phyloP scores from a whole-genome alignment of 2,113 vertebrate genomes.

The Paraplagusia blochii region DNA sequence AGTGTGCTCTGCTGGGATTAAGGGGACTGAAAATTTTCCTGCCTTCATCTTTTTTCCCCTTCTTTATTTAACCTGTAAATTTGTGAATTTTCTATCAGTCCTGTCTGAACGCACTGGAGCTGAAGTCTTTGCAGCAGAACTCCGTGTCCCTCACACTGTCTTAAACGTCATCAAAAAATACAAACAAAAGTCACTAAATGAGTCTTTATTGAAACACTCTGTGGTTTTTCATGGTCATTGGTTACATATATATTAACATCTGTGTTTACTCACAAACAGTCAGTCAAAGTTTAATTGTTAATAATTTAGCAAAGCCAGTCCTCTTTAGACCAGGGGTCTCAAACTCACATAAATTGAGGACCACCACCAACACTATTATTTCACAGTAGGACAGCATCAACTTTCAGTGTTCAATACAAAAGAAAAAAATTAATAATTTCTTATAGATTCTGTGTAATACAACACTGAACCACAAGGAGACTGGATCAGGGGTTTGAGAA shows the following conservation, averaged over 20 bases:
- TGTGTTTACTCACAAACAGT: slow-evolving; percentile 11
- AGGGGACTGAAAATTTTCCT: slow-evolving; percentile 6
- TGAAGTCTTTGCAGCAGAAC: slow-evolving; percentile 2
- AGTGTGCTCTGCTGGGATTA: slow-evolving; percentile 8
- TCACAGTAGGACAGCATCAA: too few relatives aligned
- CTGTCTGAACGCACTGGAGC: slow-evolving; percentile 47
- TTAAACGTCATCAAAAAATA: neutral
- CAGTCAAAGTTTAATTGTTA: neutral
- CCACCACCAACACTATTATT: too few relatives aligned
- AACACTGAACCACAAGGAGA: too few relatives aligned
- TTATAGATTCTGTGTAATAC: too few relatives aligned
- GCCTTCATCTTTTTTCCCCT: slow-evolving; percentile 4
- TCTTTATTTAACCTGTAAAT: slow-evolving; percentile 1
- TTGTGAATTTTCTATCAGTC: slow-evolving; percentile 1
- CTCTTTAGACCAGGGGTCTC: neutral
- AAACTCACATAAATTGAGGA: too few relatives aligned
- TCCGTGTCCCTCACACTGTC: slow-evolving; percentile 8
- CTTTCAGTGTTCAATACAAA: too few relatives aligned
- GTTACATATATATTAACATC: slow-evolving; percentile 4
- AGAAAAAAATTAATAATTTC: too few relatives aligned
- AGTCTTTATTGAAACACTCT: neutral
- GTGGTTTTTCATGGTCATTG: slow-evolving; percentile 26
- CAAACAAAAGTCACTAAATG: slow-evolving; percentile 14
- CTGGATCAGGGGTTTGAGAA: too few relatives aligned
- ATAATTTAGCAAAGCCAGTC: slow-evolving; percentile 41